A percentile compares a stretch with the other conserved stretches of the same genome.
These are phyloP conservation scores for Onychomys arenicola DNA, from an alignment of 2,797 vertebrate genomes.

Conservation along the genomic window DNA sequence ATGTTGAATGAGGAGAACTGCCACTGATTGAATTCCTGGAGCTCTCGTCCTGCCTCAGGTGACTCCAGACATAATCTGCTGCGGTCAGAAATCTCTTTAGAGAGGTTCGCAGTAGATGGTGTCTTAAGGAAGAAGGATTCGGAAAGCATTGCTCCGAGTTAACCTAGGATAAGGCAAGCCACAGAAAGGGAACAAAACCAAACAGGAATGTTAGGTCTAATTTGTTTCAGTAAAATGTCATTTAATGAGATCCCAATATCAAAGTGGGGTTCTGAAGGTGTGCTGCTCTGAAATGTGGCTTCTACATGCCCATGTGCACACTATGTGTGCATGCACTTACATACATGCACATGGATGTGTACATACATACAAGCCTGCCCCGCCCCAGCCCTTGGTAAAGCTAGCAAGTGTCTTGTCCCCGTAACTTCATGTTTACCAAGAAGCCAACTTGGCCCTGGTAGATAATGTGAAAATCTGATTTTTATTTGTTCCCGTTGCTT, in stretches of 20 bases:
- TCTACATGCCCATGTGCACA: not conserved
- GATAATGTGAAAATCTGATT: conserved; percentile 53
- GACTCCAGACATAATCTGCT: conserved; percentile 39
- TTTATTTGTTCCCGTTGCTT: conserved; percentile 54
- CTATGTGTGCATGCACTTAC: not conserved
- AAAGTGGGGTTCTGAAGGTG: not conserved
- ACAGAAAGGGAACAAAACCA: conserved; percentile 62
- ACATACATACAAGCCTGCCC: not conserved
- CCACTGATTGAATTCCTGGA: not conserved
- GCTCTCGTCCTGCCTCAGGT: not conserved
- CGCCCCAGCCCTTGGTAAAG: not conserved
- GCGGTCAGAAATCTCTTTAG: conserved; percentile 69
- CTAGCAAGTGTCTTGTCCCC: conserved; percentile 25
- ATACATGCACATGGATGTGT: not conserved
- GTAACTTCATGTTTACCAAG: conserved; percentile 29
- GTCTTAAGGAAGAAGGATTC: conserved; percentile 67
- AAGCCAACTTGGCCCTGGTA: not conserved
- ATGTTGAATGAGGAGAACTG: not conserved
- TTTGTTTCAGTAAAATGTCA: conserved; percentile 71
- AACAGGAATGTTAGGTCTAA: conserved; percentile 17
- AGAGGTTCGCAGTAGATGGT: not conserved
- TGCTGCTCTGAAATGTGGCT: not conserved
- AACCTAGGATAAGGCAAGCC: conserved; percentile 42
- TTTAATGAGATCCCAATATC: conserved; percentile 63
- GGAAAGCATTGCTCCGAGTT: conserved; percentile 68